phyloP scores from a whole-genome alignment of 2,888 invertebrate genomes.

The Papilio demoleus region DNA sequence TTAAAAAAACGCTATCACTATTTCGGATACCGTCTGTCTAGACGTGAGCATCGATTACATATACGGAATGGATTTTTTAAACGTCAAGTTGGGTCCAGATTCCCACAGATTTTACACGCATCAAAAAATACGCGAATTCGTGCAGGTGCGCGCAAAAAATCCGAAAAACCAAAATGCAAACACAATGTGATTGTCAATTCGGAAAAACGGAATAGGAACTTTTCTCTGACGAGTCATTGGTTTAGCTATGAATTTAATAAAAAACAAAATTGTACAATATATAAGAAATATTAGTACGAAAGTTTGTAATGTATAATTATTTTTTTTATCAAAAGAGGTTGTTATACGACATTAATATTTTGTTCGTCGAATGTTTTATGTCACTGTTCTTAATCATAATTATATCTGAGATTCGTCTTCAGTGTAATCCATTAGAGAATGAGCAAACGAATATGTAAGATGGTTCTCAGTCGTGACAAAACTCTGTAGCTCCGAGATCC shows the following conservation, averaged over 20 bases:
- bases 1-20: constrained; percentile 10
- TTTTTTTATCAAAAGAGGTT: no score
- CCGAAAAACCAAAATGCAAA: constrained; percentile 7
- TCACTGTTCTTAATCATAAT: constrained; percentile 6
- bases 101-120: constrained; percentile 23
- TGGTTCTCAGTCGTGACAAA: constrained; percentile 28
- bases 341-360: no score
- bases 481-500: constrained; percentile 22
- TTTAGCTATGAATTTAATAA: neutral
- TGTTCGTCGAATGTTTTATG: neutral
- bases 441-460: constrained; percentile 19
- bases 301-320: no score
- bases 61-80: constrained; percentile 22
- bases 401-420: constrained; percentile 16
- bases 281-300: no score
- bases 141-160: neutral
- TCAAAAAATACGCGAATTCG: constrained; percentile 11
- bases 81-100: constrained; percentile 16
- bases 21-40: constrained; percentile 18
- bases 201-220: neutral
- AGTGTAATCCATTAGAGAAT: constrained; percentile 30
- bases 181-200: constrained; percentile 18
- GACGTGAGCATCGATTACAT: constrained; percentile 21
- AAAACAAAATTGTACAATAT: no score
- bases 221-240: neutral